Evolutionary conservation across 2,888 invertebrate species (phyloP).

Genomic region (Craniophora ligustri): DNA sequence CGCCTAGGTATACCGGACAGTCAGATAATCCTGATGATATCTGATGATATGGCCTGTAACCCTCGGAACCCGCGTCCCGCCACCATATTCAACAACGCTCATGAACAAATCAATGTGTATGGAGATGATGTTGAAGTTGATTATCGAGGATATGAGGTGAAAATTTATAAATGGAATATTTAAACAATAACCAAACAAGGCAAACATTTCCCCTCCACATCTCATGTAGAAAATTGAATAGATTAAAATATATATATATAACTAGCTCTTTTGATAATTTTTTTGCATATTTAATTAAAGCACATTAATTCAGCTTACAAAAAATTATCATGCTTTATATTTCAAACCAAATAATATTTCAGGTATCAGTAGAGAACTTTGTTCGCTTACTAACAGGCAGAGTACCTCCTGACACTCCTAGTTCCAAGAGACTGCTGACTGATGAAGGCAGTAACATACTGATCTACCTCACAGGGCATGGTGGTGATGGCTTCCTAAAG

Average conservation of each 20-base stretch:
- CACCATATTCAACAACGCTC: conserved; percentile 99
- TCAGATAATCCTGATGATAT: conserved; percentile 99
- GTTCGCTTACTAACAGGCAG: conserved; percentile 98
- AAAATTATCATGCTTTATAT: too few relatives aligned
- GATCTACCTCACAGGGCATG: conserved; percentile 98
- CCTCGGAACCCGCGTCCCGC: conserved; percentile 99
- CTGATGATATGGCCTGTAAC: conserved; percentile 99
- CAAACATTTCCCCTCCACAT: too few relatives aligned
- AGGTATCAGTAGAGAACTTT: conserved; percentile 99
- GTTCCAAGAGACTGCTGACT: conserved; percentile 97
- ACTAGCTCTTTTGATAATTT: too few relatives aligned
- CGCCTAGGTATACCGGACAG: conserved; percentile 99
- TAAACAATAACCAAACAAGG: too few relatives aligned
- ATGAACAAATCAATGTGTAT: conserved; percentile 99
- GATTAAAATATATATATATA: too few relatives aligned
- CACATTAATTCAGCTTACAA: too few relatives aligned
- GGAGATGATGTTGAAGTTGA: conserved; percentile 99
- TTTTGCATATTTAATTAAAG: too few relatives aligned
- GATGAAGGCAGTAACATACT: conserved; percentile 99
- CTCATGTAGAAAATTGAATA: too few relatives aligned
- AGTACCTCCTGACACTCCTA: conserved; percentile 96
- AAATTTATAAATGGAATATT: conserved; percentile 27
- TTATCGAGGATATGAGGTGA: conserved; percentile 96
- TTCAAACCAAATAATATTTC: conserved; percentile 51
- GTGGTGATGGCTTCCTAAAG: conserved; percentile 99